Percentiles rank a stretch among this genome's conserved stretches.
Evolutionary conservation across 2,888 invertebrate genomes (phyloP).

Genomic region (Sepiola atlantica): DNA sequence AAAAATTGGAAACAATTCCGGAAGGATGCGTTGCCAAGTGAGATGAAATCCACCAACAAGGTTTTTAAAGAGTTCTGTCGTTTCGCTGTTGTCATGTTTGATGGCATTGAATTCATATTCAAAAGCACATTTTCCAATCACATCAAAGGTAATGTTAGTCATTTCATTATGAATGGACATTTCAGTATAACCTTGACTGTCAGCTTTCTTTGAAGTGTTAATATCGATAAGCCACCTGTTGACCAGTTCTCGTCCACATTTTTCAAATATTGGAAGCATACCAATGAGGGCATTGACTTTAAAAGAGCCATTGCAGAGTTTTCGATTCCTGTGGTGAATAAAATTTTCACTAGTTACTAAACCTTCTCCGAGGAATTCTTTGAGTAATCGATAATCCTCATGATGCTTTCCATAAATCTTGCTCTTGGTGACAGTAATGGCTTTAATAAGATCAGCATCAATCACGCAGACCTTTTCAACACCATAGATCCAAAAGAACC

Average conservation of each 20-base stretch:
- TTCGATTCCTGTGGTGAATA: background rate
- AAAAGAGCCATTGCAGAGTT: constrained; percentile 23
- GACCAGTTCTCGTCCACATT: background rate
- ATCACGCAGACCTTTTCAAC: constrained; percentile 55
- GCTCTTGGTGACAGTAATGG: constrained; percentile 58
- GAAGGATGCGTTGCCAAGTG: constrained; percentile 52
- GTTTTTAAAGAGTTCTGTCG: constrained; percentile 48
- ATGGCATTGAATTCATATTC: constrained; percentile 58
- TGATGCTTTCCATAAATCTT: constrained; percentile 57
- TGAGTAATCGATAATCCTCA: constrained; percentile 13
- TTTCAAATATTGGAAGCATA: background rate
- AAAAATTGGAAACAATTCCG: constrained; percentile 51
- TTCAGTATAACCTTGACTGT: background rate
- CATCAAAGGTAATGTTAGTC: constrained; percentile 57
- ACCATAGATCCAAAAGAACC: constrained; percentile 65
- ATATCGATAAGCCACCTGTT: background rate
- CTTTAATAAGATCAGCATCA: constrained; percentile 59
- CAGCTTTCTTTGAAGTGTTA: background rate
- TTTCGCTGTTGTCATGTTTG: constrained; percentile 50
- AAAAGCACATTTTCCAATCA: constrained; percentile 63
- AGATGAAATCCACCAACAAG: constrained; percentile 53
- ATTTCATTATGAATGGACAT: background rate
- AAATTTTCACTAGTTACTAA: constrained; percentile 24
- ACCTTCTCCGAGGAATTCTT: background rate
- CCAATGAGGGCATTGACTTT: background rate